Conservation (phyloP, 1,140 invertebrate genomes). For the Andricus grossulariae region DNA sequence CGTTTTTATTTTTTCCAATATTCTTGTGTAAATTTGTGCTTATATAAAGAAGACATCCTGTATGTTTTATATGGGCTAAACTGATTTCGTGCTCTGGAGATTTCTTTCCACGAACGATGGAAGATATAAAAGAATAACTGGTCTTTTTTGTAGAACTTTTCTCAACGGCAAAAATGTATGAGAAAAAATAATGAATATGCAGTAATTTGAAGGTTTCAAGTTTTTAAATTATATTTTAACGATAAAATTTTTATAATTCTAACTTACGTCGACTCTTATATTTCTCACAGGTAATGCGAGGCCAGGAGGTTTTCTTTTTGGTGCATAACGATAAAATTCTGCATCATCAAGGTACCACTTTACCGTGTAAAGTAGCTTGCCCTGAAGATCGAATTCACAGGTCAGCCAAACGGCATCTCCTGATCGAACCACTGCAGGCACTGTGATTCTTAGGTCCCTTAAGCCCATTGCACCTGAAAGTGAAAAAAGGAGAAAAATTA, state of each 20-base stretch:
- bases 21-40: too few species aligned
- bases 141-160: too few species aligned
- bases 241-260: conserved; percentile 1
- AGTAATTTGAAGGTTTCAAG: too few species aligned
- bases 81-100: too few species aligned
- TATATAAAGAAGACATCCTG: too few species aligned
- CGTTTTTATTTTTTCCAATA: too few species aligned
- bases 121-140: too few species aligned
- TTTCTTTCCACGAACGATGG: too few species aligned
- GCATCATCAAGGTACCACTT: conserved; percentile 88
- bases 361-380: conserved; percentile 85
- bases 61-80: too few species aligned
- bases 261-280: conserved; percentile 85
- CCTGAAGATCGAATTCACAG: conserved; percentile 88
- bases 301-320: conserved; percentile 81
- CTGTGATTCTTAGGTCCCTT: conserved; percentile 83
- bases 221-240: background rate
- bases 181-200: too few species aligned
- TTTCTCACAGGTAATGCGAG: conserved; percentile 81
- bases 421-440: conserved; percentile 84
- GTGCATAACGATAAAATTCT: conserved; percentile 88
- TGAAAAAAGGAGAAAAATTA: conserved; percentile 31
- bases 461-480: conserved; percentile 80
- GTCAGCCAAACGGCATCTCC: conserved; percentile 83
- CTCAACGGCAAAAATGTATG: too few species aligned